A percentile compares a stretch with the other conserved stretches of the same genome.
Evolutionary conservation across 2,888 invertebrate genomes (phyloP).

Genomic region (Lepidonotus clava): DNA sequence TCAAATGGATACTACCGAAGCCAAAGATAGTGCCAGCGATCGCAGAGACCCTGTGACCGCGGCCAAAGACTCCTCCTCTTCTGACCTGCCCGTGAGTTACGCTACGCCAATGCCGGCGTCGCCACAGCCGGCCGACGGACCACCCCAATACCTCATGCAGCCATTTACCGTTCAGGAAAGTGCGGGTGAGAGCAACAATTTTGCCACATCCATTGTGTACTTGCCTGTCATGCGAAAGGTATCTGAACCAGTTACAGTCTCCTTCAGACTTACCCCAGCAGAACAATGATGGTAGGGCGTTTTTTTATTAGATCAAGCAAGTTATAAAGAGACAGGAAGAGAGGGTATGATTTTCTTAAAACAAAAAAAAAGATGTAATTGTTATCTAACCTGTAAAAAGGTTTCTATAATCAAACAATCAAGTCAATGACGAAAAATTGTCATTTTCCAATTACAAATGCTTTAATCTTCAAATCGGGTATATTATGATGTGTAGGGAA

Average conservation of each 20-base stretch:
- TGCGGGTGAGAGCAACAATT: constrained; percentile 81
- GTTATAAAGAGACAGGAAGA: background rate
- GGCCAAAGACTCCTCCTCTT: constrained; percentile 17
- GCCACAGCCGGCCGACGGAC: constrained; percentile 59
- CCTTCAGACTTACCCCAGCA: constrained; percentile 96
- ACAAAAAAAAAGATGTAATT: constrained; percentile 25
- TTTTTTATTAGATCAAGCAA: constrained; percentile 22
- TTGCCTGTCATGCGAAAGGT: constrained; percentile 94
- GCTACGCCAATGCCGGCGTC: constrained; percentile 55
- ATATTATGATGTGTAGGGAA: constrained; percentile 39
- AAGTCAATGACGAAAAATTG: background rate
- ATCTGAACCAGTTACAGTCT: constrained; percentile 91
- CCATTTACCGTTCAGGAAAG: constrained; percentile 84
- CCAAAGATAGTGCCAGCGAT: constrained; percentile 21
- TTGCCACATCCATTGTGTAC: constrained; percentile 95
- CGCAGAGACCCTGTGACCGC: background rate
- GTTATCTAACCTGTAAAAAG: constrained; percentile 7
- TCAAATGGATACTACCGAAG: constrained; percentile 49
- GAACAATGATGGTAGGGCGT: constrained; percentile 63
- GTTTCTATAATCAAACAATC: background rate
- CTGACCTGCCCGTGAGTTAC: constrained; percentile 59
- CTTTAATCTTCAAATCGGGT: constrained; percentile 53
- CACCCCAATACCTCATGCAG: constrained; percentile 89
- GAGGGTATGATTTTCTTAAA: background rate
- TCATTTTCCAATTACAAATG: constrained; percentile 19